These are phyloP conservation scores for Leptopilina drosophilae DNA, from an alignment of 2,888 invertebrate species.

Conservation along the genomic window DNA sequence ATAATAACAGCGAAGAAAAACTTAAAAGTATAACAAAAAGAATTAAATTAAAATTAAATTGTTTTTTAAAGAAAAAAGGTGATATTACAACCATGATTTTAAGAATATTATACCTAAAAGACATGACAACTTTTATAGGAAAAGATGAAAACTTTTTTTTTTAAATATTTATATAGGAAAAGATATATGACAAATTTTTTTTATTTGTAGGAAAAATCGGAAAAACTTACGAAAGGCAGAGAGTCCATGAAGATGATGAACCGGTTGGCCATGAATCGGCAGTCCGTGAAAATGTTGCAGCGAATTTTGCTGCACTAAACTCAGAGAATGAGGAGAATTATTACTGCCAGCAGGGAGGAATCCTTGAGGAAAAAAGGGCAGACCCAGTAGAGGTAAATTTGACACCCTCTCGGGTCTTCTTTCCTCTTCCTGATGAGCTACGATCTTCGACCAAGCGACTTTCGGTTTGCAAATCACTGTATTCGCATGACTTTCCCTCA, in stretches of 20 bases:
- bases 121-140: no score
- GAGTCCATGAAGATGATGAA: conserved; percentile 76
- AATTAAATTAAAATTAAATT: no score
- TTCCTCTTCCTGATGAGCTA: conserved; percentile 54
- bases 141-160: no score
- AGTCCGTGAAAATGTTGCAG: conserved; percentile 62
- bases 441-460: conserved; percentile 56
- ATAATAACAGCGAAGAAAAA: no score
- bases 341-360: conserved; percentile 59
- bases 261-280: conserved; percentile 64
- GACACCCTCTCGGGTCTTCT: conserved; percentile 72
- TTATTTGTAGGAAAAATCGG: no score
- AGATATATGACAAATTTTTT: no score
- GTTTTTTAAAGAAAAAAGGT: no score
- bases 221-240: conserved; percentile 78
- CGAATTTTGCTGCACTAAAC: conserved; percentile 68
- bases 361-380: conserved; percentile 64
- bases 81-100: no score
- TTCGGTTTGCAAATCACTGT: conserved; percentile 19
- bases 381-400: conserved; percentile 53
- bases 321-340: conserved; percentile 60
- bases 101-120: no score
- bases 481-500: conserved; percentile 53
- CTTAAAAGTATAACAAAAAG: no score
- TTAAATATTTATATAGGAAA: no score